A percentile compares a stretch with the other conserved stretches of the same genome.
phyloP scores from a whole-genome alignment of 35 echinoderm and acorn worm species.

The Chiridota heheva region DNA sequence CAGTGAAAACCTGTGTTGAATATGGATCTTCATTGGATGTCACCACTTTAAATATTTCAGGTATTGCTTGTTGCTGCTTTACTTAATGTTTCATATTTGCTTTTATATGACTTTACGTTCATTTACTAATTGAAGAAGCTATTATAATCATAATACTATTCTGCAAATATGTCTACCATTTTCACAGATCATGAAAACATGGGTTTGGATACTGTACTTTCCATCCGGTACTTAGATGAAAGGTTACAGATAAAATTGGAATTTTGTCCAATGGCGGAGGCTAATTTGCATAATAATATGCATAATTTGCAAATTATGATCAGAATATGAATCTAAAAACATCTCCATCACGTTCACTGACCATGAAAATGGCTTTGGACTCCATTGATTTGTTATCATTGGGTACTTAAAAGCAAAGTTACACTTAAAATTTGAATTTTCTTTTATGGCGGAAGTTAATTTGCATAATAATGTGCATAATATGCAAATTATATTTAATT shows the following conservation, averaged over 20 bases:
- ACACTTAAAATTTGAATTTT: neutral
- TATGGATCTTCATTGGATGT: too few species aligned
- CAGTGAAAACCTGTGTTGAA: neutral
- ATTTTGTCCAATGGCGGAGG: neutral
- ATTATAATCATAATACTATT: neutral
- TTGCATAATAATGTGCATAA: too few species aligned
- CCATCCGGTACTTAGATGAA: neutral
- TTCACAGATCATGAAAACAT: neutral
- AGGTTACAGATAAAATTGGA: neutral
- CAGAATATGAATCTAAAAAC: neutral
- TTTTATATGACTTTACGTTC: neutral
- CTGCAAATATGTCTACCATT: neutral
- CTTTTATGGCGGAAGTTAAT: neutral
- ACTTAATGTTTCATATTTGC: neutral
- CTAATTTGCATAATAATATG: conserved; percentile 5
- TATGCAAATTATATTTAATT: neutral
- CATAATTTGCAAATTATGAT: neutral
- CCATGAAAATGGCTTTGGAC: neutral
- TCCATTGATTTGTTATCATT: neutral
- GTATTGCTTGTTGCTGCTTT: too few species aligned
- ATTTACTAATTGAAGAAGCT: neutral
- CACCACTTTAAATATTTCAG: too few species aligned
- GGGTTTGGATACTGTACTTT: neutral
- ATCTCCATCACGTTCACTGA: neutral
- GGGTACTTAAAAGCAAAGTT: neutral